Evolutionary conservation across 1,140 invertebrate species (phyloP).

Genomic region (Euwallacea fornicatus): DNA sequence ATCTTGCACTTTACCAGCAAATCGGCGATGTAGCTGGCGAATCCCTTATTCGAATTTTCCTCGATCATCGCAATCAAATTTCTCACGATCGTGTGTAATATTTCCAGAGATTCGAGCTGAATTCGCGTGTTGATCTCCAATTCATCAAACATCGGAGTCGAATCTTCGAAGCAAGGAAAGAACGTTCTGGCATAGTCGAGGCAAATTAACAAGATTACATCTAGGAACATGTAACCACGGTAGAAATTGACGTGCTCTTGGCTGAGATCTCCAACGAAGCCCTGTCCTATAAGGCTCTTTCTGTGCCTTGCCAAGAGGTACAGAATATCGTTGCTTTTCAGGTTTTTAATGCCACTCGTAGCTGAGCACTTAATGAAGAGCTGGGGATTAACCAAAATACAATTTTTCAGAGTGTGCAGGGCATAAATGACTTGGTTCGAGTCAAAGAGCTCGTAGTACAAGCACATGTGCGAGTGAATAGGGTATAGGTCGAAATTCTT

Average conservation of each 20-base stretch:
- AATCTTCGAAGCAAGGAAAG: slow-evolving; percentile 67
- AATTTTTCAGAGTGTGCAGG: slow-evolving; percentile 73
- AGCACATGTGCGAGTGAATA: slow-evolving; percentile 79
- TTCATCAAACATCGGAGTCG: slow-evolving; percentile 67
- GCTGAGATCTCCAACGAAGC: slow-evolving; percentile 71
- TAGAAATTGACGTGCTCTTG: slow-evolving; percentile 65
- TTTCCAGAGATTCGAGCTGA: slow-evolving; percentile 76
- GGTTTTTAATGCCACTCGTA: slow-evolving; percentile 50
- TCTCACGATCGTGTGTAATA: slow-evolving; percentile 75
- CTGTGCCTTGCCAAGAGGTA: slow-evolving; percentile 74
- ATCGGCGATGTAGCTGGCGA: slow-evolving; percentile 82
- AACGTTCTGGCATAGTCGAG: slow-evolving; percentile 81
- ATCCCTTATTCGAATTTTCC: slow-evolving; percentile 73
- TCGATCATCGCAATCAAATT: slow-evolving; percentile 81
- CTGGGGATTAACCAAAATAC: slow-evolving; percentile 72
- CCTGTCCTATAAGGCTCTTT: slow-evolving; percentile 79
- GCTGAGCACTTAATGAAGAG: slow-evolving; percentile 63
- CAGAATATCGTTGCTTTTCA: slow-evolving; percentile 60
- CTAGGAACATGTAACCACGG: slow-evolving; percentile 81
- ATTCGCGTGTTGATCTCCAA: slow-evolving; percentile 75
- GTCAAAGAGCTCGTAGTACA: slow-evolving; percentile 83
- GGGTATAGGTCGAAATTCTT: slow-evolving; percentile 65
- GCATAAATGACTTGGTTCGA: slow-evolving; percentile 76
- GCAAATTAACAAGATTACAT: slow-evolving; percentile 77
- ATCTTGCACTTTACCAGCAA: slow-evolving; percentile 81